Conservation (phyloP, 2,888 invertebrate species). For the Ectropis crepuscularia region DNA sequence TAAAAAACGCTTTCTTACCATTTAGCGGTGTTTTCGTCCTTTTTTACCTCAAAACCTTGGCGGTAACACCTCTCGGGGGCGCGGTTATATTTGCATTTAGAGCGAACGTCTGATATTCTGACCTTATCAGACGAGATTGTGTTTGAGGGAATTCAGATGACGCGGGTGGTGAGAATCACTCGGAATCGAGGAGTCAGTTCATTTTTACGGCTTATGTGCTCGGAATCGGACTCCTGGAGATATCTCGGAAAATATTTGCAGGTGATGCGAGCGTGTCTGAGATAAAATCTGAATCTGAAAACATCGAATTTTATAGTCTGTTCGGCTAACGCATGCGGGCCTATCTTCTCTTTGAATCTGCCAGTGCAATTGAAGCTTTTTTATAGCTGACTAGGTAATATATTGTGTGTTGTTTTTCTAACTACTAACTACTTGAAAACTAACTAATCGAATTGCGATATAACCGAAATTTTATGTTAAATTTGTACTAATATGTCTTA, state of each 20-base stretch:
- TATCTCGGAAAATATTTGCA: conserved; percentile 32
- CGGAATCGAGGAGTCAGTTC: conserved; percentile 46
- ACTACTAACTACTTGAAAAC: too few relatives aligned
- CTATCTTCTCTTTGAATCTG: not conserved
- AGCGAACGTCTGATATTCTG: conserved; percentile 81
- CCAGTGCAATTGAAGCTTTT: not conserved
- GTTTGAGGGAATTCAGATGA: conserved; percentile 76
- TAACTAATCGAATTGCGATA: too few relatives aligned
- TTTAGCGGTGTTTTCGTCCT: conserved; percentile 80
- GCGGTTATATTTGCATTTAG: conserved; percentile 83
- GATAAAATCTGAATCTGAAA: conserved; percentile 13
- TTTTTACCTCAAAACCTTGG: conserved; percentile 78
- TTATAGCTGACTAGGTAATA: not conserved
- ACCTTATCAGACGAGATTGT: conserved; percentile 81
- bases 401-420: too few relatives aligned
- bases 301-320: not conserved
- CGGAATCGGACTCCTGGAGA: conserved; percentile 45
- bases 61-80: conserved; percentile 80
- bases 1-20: conserved; percentile 78
- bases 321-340: too few relatives aligned
- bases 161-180: conserved; percentile 62
- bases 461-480: too few relatives aligned
- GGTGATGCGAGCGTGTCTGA: conserved; percentile 15
- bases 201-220: conserved; percentile 50
- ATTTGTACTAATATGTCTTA: too few relatives aligned